Evolutionary conservation across 2,797 vertebrate genomes (phyloP).

Genomic region (Cynodonichthys magdalenae): DNA sequence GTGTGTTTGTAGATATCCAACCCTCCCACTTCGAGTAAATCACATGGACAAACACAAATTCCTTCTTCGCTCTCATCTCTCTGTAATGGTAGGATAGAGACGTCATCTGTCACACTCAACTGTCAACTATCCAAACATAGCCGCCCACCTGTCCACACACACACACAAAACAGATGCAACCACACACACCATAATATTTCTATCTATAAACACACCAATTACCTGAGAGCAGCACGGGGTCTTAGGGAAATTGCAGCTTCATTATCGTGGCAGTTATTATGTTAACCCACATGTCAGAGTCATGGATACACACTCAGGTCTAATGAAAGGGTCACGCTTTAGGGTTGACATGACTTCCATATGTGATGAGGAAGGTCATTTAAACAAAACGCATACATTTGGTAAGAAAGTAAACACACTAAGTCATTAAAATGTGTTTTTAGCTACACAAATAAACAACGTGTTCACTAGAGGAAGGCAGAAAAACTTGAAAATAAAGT

Average conservation of each 20-base stretch:
- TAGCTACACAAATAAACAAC: constrained; percentile 1
- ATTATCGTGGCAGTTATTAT: constrained; percentile 77
- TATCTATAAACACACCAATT: constrained; percentile 74
- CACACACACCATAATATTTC: constrained; percentile 44
- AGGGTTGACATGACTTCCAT: constrained; percentile 40
- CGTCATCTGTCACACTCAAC: constrained; percentile 68
- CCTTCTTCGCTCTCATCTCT: constrained; percentile 61
- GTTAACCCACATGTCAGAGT: constrained; percentile 64
- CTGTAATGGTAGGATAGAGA: constrained; percentile 68
- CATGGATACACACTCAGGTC: constrained; percentile 35
- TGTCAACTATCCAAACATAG: constrained; percentile 68
- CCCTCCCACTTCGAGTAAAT: constrained; percentile 60
- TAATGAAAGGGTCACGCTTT: constrained; percentile 38
- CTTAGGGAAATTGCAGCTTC: constrained; percentile 64
- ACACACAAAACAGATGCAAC: constrained; percentile 20
- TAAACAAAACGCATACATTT: constrained; percentile 30
- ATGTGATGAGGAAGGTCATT: constrained; percentile 29
- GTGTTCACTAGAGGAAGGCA: not conserved
- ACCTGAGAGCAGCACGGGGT: constrained; percentile 69
- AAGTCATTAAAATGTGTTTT: constrained; percentile 1
- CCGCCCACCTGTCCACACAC: constrained; percentile 51
- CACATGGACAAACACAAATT: constrained; percentile 63
- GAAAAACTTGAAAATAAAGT: not conserved
- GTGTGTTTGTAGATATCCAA: constrained; percentile 22
- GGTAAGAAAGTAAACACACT: constrained; percentile 19